These are phyloP conservation scores for Melanotaenia parkinsoni DNA, from an alignment of 2,797 vertebrate genomes.

Conservation along the genomic window DNA sequence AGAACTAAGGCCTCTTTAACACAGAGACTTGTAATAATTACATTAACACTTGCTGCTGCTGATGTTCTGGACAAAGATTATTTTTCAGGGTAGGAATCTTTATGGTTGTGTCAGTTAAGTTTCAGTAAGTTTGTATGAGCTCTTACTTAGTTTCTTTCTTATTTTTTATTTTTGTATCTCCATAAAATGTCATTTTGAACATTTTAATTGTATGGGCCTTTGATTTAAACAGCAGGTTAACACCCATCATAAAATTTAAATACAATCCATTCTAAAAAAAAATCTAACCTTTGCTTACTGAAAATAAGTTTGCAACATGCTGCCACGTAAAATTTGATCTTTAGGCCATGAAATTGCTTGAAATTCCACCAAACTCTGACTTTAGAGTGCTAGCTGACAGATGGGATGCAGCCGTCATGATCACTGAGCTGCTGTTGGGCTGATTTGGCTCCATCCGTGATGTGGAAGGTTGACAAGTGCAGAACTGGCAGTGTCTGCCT, in stretches of 20 bases:
- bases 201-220: neutral
- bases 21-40: neutral
- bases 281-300: neutral
- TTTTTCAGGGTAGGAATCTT: neutral
- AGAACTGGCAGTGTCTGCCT: constrained; percentile 49
- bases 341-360: neutral
- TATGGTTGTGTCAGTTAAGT: neutral
- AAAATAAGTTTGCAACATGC: neutral
- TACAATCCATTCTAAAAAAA: neutral
- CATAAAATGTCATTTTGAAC: neutral
- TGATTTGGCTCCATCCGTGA: constrained; percentile 25
- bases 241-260: neutral
- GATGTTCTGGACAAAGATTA: neutral
- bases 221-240: neutral
- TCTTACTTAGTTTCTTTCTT: neutral
- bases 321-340: neutral
- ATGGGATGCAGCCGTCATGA: constrained; percentile 23
- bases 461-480: constrained; percentile 42
- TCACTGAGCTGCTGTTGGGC: constrained; percentile 22
- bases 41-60: neutral
- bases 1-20: constrained; percentile 18
- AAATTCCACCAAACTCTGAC: neutral
- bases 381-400: constrained; percentile 17
- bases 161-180: too few relatives aligned
- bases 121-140: neutral